These are phyloP conservation scores for Oreortyx pictus DNA, from an alignment of 2,797 vertebrate species.

Conservation along the genomic window DNA sequence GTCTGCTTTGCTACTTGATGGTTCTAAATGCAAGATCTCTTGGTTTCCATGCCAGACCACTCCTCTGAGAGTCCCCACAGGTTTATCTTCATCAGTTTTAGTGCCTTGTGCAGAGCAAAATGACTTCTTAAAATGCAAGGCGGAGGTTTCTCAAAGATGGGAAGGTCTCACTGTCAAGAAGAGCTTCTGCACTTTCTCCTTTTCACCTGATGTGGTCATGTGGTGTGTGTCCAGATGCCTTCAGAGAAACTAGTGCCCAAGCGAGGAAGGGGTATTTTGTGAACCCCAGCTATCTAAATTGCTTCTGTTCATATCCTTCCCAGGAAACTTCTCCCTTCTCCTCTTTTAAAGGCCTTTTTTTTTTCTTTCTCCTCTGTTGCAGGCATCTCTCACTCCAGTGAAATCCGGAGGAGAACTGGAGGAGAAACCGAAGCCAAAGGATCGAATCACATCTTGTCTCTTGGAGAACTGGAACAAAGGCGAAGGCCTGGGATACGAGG, in stretches of 20 bases:
- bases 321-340: neutral
- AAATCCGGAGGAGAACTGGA: conserved; percentile 92
- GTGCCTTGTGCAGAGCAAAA: neutral
- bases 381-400: conserved; percentile 93
- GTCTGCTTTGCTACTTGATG: neutral
- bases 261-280: neutral
- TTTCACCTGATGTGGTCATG: neutral
- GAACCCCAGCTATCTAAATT: neutral
- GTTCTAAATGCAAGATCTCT: neutral
- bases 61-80: neutral
- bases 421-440: conserved; percentile 93
- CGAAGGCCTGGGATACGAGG: conserved; percentile 92
- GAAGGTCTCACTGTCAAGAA: neutral
- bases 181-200: neutral
- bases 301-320: neutral
- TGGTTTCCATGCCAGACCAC: neutral
- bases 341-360: neutral
- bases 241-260: neutral
- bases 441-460: conserved; percentile 90
- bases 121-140: neutral
- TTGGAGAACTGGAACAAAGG: conserved; percentile 98
- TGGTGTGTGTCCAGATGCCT: neutral
- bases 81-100: neutral
- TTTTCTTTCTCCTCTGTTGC: neutral
- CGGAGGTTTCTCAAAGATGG: neutral